Conservation (phyloP, 2,888 invertebrate genomes). For the Himalopsyche japonica region DNA sequence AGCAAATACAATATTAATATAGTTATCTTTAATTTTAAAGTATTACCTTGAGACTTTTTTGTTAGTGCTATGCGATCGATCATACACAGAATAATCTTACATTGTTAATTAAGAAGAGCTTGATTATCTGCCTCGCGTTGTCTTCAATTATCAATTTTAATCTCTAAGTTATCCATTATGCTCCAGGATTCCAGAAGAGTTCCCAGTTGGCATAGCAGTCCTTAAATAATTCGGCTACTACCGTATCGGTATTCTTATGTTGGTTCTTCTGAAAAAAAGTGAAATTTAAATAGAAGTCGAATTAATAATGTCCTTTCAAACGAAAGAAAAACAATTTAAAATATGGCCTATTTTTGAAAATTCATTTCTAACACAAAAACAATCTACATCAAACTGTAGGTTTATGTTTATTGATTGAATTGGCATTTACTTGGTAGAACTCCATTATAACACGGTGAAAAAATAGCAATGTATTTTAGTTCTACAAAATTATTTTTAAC, state of each 20-base stretch:
- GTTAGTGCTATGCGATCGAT: neutral
- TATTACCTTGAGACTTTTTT: neutral
- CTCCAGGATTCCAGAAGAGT: neutral
- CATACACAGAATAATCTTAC: neutral
- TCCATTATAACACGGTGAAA: too few relatives aligned
- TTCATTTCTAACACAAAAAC: too few relatives aligned
- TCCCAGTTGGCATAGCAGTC: neutral
- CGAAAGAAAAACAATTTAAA: too few relatives aligned
- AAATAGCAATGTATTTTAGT: too few relatives aligned
- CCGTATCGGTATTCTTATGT: neutral
- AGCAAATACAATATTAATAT: slow-evolving; percentile 3
- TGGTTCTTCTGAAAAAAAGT: slow-evolving; percentile 12
- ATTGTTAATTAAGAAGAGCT: slow-evolving; percentile 1
- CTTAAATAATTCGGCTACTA: neutral
- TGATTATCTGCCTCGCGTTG: neutral
- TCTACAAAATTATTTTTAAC: too few relatives aligned
- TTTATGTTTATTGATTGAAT: too few relatives aligned
- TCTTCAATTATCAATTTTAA: neutral
- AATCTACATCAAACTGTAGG: too few relatives aligned
- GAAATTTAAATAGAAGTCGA: too few relatives aligned
- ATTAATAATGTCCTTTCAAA: too few relatives aligned
- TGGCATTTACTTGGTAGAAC: too few relatives aligned
- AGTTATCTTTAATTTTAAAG: neutral
- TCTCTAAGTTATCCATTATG: neutral
- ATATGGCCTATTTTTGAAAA: too few relatives aligned